Evolutionary conservation across 2,113 vertebrate species (phyloP).

Genomic region (Calcarius ornatus): DNA sequence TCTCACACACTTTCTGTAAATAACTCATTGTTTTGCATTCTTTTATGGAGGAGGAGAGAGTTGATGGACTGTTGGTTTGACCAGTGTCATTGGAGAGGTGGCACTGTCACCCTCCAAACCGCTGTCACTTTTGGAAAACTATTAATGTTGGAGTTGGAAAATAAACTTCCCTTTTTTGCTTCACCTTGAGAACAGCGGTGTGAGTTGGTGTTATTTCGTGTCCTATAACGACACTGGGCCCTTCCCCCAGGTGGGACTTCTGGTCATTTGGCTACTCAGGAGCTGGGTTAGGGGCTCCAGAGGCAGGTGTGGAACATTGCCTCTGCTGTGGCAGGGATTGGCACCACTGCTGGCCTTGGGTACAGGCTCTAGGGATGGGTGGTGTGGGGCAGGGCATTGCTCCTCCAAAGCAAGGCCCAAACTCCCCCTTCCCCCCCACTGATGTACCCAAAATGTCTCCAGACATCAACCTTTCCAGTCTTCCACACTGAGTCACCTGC

Average conservation of each 20-base stretch:
- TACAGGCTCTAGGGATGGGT: neutral
- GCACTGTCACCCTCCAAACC: no score
- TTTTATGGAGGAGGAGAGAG: no score
- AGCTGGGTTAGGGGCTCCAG: neutral
- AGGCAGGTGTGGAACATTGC: neutral
- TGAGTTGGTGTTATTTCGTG: no score
- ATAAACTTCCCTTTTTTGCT: no score
- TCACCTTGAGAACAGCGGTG: no score
- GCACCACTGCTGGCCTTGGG: neutral
- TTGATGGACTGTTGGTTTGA: no score
- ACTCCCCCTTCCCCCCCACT: neutral
- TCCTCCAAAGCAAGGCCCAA: neutral
- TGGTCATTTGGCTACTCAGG: neutral
- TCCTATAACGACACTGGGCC: no score
- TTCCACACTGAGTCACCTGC: neutral
- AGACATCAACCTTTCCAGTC: neutral
- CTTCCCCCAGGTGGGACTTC: neutral
- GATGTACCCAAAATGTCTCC: rapidly evolving
- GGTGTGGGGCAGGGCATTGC: neutral
- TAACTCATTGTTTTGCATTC: no score
- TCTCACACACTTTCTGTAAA: no score
- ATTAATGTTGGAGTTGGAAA: no score
- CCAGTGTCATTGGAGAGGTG: no score
- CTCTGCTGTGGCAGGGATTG: neutral
- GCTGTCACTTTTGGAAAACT: no score